Conservation (phyloP, 2,113 vertebrate genomes). For the Megaceryle torquata region DNA sequence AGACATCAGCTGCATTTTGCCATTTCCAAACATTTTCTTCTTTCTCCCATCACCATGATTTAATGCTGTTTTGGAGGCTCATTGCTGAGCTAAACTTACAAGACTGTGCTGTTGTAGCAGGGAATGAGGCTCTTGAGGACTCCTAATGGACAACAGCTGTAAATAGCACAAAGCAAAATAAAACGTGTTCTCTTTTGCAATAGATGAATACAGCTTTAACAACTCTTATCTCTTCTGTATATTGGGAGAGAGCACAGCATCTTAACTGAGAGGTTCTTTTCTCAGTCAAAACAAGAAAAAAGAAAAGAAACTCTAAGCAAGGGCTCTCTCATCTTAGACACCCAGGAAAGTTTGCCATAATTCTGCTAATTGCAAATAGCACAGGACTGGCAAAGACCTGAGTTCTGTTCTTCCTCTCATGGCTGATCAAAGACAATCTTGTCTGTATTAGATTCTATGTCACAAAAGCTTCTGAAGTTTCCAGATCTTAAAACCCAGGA, state of each 20-base stretch:
- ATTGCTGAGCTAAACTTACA: slow-evolving; percentile 56
- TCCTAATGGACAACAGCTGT: slow-evolving; percentile 69
- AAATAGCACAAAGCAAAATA: slow-evolving; percentile 55
- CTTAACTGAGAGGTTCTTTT: background rate
- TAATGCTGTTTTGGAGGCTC: slow-evolving; percentile 48
- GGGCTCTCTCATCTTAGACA: background rate
- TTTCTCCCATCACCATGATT: slow-evolving; percentile 55
- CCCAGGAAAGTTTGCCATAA: background rate
- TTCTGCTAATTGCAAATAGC: background rate
- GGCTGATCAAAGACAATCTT: background rate
- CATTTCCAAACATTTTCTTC: slow-evolving; percentile 38
- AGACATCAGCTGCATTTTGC: slow-evolving; percentile 17
- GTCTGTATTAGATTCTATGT: background rate
- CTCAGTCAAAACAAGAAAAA: background rate
- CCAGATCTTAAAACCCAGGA: background rate
- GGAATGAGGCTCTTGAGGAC: slow-evolving; percentile 64
- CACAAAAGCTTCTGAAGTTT: background rate
- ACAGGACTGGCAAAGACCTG: background rate
- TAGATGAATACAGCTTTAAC: slow-evolving; percentile 50
- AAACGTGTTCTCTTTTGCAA: slow-evolving; percentile 16
- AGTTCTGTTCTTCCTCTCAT: background rate
- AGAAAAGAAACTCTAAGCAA: background rate
- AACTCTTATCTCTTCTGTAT: slow-evolving; percentile 30
- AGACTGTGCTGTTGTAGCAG: slow-evolving; percentile 16
- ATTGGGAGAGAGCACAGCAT: background rate